These are phyloP conservation scores for Drosophila prostipennis DNA, from an alignment of 2,888 invertebrate species.

Conservation along the genomic window DNA sequence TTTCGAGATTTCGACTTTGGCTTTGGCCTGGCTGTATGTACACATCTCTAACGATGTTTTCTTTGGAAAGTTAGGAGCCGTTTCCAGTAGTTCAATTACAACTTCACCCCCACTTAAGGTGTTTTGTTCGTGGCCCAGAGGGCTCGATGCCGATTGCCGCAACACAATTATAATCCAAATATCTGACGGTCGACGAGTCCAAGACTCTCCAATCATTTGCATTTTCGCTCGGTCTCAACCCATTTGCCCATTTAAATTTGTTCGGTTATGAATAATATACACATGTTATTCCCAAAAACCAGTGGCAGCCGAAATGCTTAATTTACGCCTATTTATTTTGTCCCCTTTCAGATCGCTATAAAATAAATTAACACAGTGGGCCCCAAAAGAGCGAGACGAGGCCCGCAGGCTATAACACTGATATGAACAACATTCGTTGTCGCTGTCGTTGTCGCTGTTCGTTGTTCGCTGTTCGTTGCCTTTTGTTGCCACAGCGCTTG, in stretches of 20 bases:
- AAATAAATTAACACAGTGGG: conserved; percentile 72
- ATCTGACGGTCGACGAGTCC: background rate
- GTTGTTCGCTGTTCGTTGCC: conserved; percentile 57
- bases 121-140: conserved; percentile 57
- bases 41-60: conserved; percentile 71
- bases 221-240: conserved; percentile 11
- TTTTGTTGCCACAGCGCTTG: conserved; percentile 49
- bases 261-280: conserved; percentile 37
- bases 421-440: conserved; percentile 62
- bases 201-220: conserved; percentile 25
- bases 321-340: conserved; percentile 49
- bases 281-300: conserved; percentile 41
- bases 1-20: background rate
- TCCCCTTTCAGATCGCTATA: conserved; percentile 43
- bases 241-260: conserved; percentile 36
- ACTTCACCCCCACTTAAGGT: conserved; percentile 69
- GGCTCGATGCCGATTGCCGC: background rate
- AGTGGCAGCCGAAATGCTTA: conserved; percentile 44
- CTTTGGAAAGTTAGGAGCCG: conserved; percentile 76
- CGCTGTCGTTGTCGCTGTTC: conserved; percentile 59
- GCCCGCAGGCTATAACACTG: conserved; percentile 47
- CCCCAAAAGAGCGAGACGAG: conserved; percentile 57
- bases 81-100: conserved; percentile 80
- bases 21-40: too few species aligned
- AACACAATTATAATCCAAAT: conserved; percentile 37